Base-by-base conservation (phyloP, 1,140 invertebrate species). In the Drosophila mauritiana region DNA sequence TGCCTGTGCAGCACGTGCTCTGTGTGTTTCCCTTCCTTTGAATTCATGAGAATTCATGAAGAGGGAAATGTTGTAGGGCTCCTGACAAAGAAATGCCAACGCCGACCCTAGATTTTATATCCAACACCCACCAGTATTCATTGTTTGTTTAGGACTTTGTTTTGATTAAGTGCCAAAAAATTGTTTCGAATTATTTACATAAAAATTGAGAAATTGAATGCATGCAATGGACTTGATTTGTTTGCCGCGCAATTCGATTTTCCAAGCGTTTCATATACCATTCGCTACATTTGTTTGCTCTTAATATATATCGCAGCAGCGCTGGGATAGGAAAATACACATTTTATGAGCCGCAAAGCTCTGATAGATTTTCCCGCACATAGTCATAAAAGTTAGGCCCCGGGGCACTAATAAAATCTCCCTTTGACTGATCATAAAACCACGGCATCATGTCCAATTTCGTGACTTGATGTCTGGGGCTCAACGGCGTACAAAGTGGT, bases 141-240 rank as follows among this genome's bases (percentile, higher is more conserved):
- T 1, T 86, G 84, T 86, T 89, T 88, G 43, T 49, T 86, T 88
- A 89, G 84, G 84, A 70, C 72, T 82, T 68, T 78, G 65, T 83
- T 88, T 79, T 88, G 83, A 88, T 80, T 79, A 77, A 83, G 84
- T 86, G 83, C 43, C 67, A 79, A 73, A 76, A 78, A 88, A 82
- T 83, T 79, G 79, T 89, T 88, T 65, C 59, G 52, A 46, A 69
- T 65, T 86, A 86, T 86, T 86, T 86, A 56, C 83, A 86, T 86
- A 79, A 83, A 73, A 74, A 81, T 77, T 78, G 81, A 65, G 73
- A 86, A 69, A 78, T 86, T 64, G 67, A 85, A 80, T 69, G 53
- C 57, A 58, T 39, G 80, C 52, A 48, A 46, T 59, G 57, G 57
- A 57, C 63, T 49, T 80, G 81, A 84, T 84, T 83, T 80, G 74